Conservation (phyloP, 1,140 invertebrate genomes). For the Nautilus pompilius region DNA sequence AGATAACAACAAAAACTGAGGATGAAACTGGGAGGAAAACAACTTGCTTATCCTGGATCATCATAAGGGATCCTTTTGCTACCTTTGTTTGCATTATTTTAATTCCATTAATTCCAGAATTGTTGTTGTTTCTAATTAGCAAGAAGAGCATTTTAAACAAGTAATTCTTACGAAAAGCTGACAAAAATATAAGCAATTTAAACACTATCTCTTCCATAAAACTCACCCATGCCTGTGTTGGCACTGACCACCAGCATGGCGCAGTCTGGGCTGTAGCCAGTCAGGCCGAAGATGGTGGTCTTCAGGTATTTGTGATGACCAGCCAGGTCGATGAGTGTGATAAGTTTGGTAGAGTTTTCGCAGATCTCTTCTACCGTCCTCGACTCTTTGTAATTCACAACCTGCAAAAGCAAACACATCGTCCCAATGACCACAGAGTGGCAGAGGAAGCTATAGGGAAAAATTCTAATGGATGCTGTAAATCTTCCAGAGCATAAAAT, state of each 20-base stretch:
- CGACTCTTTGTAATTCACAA: slow-evolving; percentile 86
- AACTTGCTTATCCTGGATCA: too few relatives aligned
- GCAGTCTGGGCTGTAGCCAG: slow-evolving; percentile 91
- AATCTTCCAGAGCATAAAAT: too few relatives aligned
- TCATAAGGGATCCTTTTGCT: too few relatives aligned
- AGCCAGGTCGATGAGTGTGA: slow-evolving; percentile 94
- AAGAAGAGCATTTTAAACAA: too few relatives aligned
- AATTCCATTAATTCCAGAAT: neutral
- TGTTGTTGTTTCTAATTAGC: too few relatives aligned
- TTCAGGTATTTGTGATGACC: slow-evolving; percentile 94
- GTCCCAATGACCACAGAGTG: too few relatives aligned
- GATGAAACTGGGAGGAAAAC: too few relatives aligned
- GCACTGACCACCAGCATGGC: slow-evolving; percentile 84
- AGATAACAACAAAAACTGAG: slow-evolving; percentile 13
- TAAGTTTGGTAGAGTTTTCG: slow-evolving; percentile 56
- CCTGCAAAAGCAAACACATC: slow-evolving; percentile 35
- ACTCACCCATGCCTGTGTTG: slow-evolving; percentile 53
- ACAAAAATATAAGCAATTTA: neutral
- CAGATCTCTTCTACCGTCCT: slow-evolving; percentile 91
- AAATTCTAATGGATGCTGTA: too few relatives aligned
- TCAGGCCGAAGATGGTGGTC: slow-evolving; percentile 91
- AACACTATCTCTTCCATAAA: too few relatives aligned
- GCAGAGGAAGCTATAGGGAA: too few relatives aligned
- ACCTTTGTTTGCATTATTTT: neutral
- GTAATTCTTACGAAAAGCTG: too few relatives aligned